Evolutionary conservation across 2,113 vertebrate species (phyloP).

Genomic region (Puntigrus tetrazona): DNA sequence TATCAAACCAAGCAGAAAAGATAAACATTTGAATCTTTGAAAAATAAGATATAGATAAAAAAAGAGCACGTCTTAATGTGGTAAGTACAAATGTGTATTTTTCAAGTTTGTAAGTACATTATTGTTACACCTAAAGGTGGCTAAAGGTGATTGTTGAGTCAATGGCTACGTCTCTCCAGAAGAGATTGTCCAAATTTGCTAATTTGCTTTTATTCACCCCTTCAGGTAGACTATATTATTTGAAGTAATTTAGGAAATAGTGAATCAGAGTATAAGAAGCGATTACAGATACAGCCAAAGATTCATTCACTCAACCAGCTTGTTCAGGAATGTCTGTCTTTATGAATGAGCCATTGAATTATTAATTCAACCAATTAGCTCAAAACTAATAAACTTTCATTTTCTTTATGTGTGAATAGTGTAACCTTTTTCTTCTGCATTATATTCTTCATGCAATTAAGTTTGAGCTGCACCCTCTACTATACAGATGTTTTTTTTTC

Average conservation of each 20-base stretch:
- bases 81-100: background rate
- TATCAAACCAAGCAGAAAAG: background rate
- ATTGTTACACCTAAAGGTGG: background rate
- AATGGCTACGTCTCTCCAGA: background rate
- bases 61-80: background rate
- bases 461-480: no score
- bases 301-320: background rate
- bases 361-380: background rate
- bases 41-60: background rate
- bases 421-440: no score
- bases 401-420: no score
- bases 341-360: background rate
- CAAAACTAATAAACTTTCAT: no score
- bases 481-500: no score
- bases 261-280: background rate
- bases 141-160: background rate
- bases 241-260: background rate
- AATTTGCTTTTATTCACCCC: background rate
- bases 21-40: background rate
- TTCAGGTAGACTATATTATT: background rate
- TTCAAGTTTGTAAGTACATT: background rate
- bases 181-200: background rate
- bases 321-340: background rate
- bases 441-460: no score
- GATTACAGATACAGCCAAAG: background rate